These are phyloP conservation scores for Lagorchestes hirsutus DNA, from an alignment of 2,797 vertebrate species.

Conservation along the genomic window DNA sequence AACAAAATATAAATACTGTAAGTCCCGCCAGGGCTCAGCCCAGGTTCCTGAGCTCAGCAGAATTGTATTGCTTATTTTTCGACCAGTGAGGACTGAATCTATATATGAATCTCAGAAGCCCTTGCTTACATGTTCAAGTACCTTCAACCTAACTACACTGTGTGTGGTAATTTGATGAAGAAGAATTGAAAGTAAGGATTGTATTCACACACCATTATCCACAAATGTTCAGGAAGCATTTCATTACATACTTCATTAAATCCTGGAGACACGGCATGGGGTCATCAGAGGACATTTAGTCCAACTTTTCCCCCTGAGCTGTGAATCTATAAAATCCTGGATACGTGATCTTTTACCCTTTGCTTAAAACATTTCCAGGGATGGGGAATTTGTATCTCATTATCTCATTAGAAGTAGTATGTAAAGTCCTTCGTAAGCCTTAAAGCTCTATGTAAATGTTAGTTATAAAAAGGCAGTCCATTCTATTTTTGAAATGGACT, in stretches of 20 bases:
- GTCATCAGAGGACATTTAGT: background rate
- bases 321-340: background rate
- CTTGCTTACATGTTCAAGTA: constrained; percentile 42
- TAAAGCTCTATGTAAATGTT: background rate
- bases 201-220: background rate
- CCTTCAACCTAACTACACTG: constrained; percentile 35
- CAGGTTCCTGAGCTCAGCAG: constrained; percentile 1
- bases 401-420: background rate
- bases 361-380: background rate
- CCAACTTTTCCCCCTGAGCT: background rate
- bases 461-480: background rate
- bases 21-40: background rate
- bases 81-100: background rate
- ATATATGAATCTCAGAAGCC: constrained; percentile 44
- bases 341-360: background rate
- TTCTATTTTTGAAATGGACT: background rate
- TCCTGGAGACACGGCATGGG: background rate
- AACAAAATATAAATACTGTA: background rate
- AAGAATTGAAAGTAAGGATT: background rate
- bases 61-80: background rate
- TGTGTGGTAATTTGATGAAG: constrained; percentile 26
- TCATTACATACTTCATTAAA: background rate
- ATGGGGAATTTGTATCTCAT: background rate
- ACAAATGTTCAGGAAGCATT: constrained; percentile 16
- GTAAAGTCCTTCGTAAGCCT: background rate